These are phyloP conservation scores for Apteryx mantelli DNA, from an alignment of 2,113 vertebrate genomes.

Conservation along the genomic window DNA sequence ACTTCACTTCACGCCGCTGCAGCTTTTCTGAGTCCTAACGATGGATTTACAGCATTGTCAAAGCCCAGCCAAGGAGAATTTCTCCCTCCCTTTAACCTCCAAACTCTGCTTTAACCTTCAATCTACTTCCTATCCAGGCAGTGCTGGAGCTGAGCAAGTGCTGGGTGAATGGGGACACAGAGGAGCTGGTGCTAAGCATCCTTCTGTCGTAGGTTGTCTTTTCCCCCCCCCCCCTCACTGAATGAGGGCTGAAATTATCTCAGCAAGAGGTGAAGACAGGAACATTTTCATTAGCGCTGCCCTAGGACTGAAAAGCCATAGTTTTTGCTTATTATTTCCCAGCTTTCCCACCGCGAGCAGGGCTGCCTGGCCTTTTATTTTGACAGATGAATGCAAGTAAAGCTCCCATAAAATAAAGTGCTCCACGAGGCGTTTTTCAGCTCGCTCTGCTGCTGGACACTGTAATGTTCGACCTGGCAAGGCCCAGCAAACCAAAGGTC, in stretches of 20 bases:
- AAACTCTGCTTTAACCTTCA: not conserved
- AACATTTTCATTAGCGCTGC: slow-evolving; percentile 23
- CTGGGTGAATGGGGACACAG: not conserved
- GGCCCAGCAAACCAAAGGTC: not conserved
- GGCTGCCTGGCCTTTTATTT: not conserved
- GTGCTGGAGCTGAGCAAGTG: not conserved
- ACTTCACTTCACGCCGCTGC: not conserved
- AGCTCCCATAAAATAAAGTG: not conserved
- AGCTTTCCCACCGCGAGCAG: not conserved
- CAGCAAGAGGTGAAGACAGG: slow-evolving; percentile 18
- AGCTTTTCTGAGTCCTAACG: not conserved
- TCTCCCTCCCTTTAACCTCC: not conserved
- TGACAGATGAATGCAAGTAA: not conserved
- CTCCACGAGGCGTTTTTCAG: not conserved
- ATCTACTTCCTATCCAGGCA: not conserved
- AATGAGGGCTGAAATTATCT: slow-evolving; percentile 21
- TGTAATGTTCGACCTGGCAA: not conserved
- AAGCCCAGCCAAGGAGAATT: not conserved
- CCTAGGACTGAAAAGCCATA: not conserved
- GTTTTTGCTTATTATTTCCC: not conserved
- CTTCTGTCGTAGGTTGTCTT: not conserved
- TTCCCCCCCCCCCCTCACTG: not conserved
- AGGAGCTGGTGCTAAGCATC: not conserved
- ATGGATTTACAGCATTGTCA: not conserved
- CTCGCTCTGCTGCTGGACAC: not conserved